phyloP scores from a whole-genome alignment of 2,888 invertebrate species.

The Plagiodera versicolora region DNA sequence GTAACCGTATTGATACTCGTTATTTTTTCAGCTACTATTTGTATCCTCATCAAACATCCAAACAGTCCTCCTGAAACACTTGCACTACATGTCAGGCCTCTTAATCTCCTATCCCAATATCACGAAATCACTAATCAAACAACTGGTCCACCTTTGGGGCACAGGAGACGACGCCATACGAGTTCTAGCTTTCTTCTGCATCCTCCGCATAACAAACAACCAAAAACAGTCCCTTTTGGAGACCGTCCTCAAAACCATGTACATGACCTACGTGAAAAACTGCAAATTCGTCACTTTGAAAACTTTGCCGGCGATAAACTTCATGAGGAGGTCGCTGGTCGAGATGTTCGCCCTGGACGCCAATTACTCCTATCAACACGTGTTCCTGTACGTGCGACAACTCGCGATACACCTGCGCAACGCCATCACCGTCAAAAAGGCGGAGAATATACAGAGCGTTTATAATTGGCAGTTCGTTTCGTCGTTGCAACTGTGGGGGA shows the following conservation, averaged over 20 bases:
- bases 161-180: constrained; percentile 84
- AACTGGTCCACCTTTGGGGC: constrained; percentile 81
- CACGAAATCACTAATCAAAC: constrained; percentile 75
- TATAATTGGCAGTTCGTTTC: constrained; percentile 99
- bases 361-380: constrained; percentile 83
- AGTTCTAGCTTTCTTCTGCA: constrained; percentile 85
- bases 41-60: constrained; percentile 82
- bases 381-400: constrained; percentile 92
- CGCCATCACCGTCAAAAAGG: constrained; percentile 84
- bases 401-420: constrained; percentile 93
- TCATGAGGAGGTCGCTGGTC: constrained; percentile 89
- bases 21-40: constrained; percentile 64
- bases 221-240: constrained; percentile 70
- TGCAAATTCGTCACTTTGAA: constrained; percentile 90
- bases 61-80: constrained; percentile 81
- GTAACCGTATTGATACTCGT: background rate
- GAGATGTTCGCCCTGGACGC: constrained; percentile 87
- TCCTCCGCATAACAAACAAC: constrained; percentile 73
- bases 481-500: constrained; percentile 88
- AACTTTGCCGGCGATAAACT: constrained; percentile 85
- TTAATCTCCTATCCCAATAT: constrained; percentile 74
- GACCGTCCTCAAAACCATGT: constrained; percentile 85
- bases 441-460: constrained; percentile 88
- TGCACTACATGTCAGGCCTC: constrained; percentile 83
- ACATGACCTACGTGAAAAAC: constrained; percentile 89